Base-by-base conservation (phyloP, 1,140 invertebrate species). In the Theocolax elegans region DNA sequence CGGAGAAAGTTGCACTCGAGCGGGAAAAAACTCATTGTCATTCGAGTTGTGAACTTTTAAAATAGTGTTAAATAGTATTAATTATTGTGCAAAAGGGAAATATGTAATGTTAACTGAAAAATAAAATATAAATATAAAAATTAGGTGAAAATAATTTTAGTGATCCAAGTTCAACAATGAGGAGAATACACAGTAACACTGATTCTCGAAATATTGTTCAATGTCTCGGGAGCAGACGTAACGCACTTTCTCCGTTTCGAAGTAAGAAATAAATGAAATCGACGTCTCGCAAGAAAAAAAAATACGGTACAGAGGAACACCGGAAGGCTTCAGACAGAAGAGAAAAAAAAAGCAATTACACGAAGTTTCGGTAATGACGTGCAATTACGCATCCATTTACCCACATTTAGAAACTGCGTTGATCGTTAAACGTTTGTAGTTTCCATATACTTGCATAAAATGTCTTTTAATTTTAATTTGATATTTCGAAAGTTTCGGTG, bases 131-230 rank as follows among this genome's bases (percentile, higher is more conserved):
- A n/a, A n/a, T n/a, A n/a, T n/a, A n/a, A n/a, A n/a, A n/a, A n/a
- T n/a, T n/a, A n/a, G n/a, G n/a, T n/a, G n/a, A n/a, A n/a, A n/a
- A n/a, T n/a, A n/a, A n/a, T n/a, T n/a, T n/a, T n/a, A n/a, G n/a
- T n/a, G n/a, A n/a, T n/a, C n/a, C n/a, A n/a, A n/a, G n/a, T n/a
- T n/a, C n/a, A n/a, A n/a, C n/a, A n/a, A n/a, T n/a, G n/a, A n/a
- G n/a, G n/a, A n/a, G n/a, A n/a, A n/a, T n/a, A n/a, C n/a, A n/a
- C n/a, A n/a, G n/a, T n/a, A n/a, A n/a, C n/a, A n/a, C n/a, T n/a
- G n/a, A n/a, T n/a, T n/a, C n/a, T n/a, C n/a, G n/a, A 67, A 70
- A 71, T 73, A 70, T 71, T 71, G 67, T 73, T 71, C 67, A 69
- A 73, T 67, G 67, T 71, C 67, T 71, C 63, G 68, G 64, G 25